Evolutionary conservation across 2,888 invertebrate species (phyloP), one percentile per base, ranked within the genome.

Genomic region (Carterocephalus palaemon): DNA sequence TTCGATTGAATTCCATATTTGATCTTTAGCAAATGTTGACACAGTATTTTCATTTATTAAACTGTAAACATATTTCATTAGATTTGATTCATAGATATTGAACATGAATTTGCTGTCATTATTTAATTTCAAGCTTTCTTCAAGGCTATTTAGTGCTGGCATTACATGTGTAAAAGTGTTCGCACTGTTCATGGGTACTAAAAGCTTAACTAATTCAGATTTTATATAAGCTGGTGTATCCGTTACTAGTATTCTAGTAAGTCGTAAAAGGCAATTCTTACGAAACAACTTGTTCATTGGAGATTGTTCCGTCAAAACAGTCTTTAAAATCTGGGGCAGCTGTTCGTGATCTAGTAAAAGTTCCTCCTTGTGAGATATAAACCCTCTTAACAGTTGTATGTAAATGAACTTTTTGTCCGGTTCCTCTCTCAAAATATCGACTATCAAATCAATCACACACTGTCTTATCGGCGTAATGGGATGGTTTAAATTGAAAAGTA

Each of bases 301-400:
- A 3, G 85, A 81, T 55, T 89, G 87, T 3, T 88, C 83, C 0
- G 88, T 89, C 0, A 93, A 55, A 41, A 92, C 73, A 6, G 90
- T 90, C 52, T 89, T 91, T 1, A 94, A 63, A 10, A 91, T 78
- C 23, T 92, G 74, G 0, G 89, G 80, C 9, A 92, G 70, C 63
- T 94, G 93, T 50, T 92, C 90, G 22, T 88, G 74, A 59, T 94
- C 94, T 49, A 92, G 67, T 16, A 88, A 53, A 24, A 94, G 79
- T 64, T 93, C 94, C 41, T 88, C 76, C 48, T 76, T 77, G 28
- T 89, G 86, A 2, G 62, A 53, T n/a, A 73, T 46, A 1, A 91
- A 50, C 57, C 89, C 82, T 43, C 79, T 68, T 12, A 90, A 53
- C 4, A 91, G 55, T 2, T 84, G 64, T 10, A 78, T 66, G 51